Conservation (phyloP, 1,140 invertebrate genomes). For the Kradibia gibbosae region DNA sequence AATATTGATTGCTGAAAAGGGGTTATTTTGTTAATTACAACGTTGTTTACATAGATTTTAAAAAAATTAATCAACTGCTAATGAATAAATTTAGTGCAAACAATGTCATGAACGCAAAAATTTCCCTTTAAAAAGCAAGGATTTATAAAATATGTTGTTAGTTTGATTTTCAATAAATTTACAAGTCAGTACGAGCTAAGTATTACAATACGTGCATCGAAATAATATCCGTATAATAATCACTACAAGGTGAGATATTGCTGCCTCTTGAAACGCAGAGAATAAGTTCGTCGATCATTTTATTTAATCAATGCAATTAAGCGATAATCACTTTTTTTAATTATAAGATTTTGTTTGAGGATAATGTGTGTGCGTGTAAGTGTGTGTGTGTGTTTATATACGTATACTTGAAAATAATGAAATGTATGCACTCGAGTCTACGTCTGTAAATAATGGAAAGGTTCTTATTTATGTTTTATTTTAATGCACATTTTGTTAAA, state of each 20-base stretch:
- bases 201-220: slow-evolving; percentile 41
- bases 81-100: slow-evolving; percentile 11
- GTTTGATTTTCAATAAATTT: slow-evolving; percentile 30
- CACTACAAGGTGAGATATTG: slow-evolving; percentile 26
- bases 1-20: background rate
- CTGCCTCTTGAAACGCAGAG: slow-evolving; percentile 40
- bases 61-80: background rate
- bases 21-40: background rate
- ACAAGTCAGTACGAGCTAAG: slow-evolving; percentile 30
- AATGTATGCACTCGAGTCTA: slow-evolving; percentile 30
- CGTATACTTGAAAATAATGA: slow-evolving; percentile 19
- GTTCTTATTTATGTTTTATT: slow-evolving; percentile 6
- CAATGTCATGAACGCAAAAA: slow-evolving; percentile 3
- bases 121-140: background rate
- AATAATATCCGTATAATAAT: slow-evolving; percentile 31
- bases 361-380: no score
- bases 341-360: slow-evolving; percentile 29
- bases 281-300: slow-evolving; percentile 36
- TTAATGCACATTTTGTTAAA: slow-evolving; percentile 27
- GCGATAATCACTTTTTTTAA: slow-evolving; percentile 37
- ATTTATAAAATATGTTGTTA: background rate
- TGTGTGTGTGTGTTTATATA: slow-evolving; percentile 5
- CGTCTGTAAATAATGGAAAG: slow-evolving; percentile 32
- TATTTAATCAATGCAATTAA: slow-evolving; percentile 31
- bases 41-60: slow-evolving; percentile 6